phyloP scores from a whole-genome alignment of 1,140 invertebrate genomes.

The Grapholita molesta region DNA sequence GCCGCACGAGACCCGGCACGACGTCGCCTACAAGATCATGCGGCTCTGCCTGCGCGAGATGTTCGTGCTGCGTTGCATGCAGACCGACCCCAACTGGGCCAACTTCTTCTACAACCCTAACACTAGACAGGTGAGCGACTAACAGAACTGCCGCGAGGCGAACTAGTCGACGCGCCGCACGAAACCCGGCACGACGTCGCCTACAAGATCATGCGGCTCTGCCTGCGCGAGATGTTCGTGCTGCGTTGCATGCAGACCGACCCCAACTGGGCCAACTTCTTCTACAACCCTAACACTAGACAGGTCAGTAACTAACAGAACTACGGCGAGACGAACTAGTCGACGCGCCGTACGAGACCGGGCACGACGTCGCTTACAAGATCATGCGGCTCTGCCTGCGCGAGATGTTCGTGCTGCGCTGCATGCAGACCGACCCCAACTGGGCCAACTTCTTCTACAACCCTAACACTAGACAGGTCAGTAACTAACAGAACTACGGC shows the following conservation, averaged over 20 bases:
- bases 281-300: slow-evolving; percentile 92
- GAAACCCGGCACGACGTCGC: slow-evolving; percentile 90
- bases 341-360: slow-evolving; percentile 82
- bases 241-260: slow-evolving; percentile 99
- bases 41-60: slow-evolving; percentile 93
- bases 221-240: slow-evolving; percentile 93
- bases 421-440: slow-evolving; percentile 99
- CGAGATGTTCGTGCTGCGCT: slow-evolving; percentile 95
- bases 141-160: slow-evolving; percentile 96
- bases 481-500: too few species aligned
- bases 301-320: slow-evolving; percentile 81
- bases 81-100: slow-evolving; percentile 99
- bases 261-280: slow-evolving; percentile 99
- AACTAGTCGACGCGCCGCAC: slow-evolving; percentile 85
- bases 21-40: slow-evolving; percentile 91
- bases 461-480: slow-evolving; percentile 86
- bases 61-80: slow-evolving; percentile 97
- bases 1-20: slow-evolving; percentile 85
- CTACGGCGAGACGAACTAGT: slow-evolving; percentile 94
- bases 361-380: slow-evolving; percentile 88
- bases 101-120: slow-evolving; percentile 97
- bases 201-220: slow-evolving; percentile 90
- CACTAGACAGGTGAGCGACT: slow-evolving; percentile 83
- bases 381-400: slow-evolving; percentile 92
- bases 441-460: slow-evolving; percentile 99